A percentile compares a stretch with the other conserved stretches of the same genome.
Conservation (phyloP, 1,140 invertebrate genomes). For the Saccostrea glomerata region DNA sequence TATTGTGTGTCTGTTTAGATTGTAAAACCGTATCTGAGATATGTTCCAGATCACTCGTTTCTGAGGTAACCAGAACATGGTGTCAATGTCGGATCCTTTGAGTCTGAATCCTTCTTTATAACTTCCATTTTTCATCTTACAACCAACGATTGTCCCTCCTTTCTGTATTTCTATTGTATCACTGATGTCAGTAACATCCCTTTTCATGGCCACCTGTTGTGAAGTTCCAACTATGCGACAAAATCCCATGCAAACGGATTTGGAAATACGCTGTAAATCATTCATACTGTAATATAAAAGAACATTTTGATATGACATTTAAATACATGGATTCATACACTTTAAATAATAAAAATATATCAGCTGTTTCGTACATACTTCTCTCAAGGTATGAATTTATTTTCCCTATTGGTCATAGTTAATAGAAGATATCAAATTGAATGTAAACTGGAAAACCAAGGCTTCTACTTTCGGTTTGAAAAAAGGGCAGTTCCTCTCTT, state of each 20-base stretch:
- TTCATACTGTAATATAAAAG: background rate
- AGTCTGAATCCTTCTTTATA: background rate
- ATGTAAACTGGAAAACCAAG: no score
- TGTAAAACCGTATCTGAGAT: background rate
- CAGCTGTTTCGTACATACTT: no score
- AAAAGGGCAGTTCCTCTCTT: no score
- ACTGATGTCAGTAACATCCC: background rate
- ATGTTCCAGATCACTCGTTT: background rate
- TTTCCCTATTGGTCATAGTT: no score
- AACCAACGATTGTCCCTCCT: background rate
- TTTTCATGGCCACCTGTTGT: background rate
- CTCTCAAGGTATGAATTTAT: no score
- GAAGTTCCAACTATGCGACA: background rate
- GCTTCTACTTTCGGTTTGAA: no score
- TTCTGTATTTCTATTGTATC: background rate
- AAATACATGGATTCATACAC: no score
- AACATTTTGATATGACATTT: no score
- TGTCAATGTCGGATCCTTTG: background rate
- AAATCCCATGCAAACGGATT: background rate
- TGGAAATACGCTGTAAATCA: background rate
- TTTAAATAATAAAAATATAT: no score
- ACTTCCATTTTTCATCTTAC: slow-evolving; percentile 1
- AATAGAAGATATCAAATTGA: no score
- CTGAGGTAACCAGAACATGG: background rate
- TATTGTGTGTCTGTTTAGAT: background rate